Conservation (phyloP, 2,113 vertebrate genomes). For the Tympanuchus pallidicinctus region DNA sequence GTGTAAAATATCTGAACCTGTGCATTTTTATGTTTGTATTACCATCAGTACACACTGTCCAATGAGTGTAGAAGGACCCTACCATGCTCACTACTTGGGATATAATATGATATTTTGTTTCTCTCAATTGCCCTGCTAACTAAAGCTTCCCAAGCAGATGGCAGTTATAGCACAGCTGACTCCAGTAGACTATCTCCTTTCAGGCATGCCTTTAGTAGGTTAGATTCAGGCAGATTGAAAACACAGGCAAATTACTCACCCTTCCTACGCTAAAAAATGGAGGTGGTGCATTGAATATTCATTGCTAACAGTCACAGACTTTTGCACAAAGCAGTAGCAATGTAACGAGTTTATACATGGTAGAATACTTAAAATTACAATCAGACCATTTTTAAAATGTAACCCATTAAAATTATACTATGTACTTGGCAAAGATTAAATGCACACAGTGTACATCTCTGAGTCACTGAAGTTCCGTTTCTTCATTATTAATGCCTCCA, state of each 20-base stretch:
- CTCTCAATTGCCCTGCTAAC: neutral
- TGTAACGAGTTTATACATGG: neutral
- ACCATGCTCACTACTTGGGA: accelerated
- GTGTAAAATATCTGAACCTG: neutral
- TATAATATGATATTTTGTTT: neutral
- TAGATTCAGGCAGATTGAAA: neutral
- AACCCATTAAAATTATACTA: constrained; percentile 13
- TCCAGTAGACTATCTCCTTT: neutral
- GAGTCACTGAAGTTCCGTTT: neutral
- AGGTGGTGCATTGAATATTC: neutral
- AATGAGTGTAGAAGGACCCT: neutral
- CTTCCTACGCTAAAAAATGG: neutral
- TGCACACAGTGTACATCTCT: neutral
- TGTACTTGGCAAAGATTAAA: constrained; percentile 1
- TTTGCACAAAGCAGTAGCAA: neutral
- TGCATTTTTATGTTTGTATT: neutral
- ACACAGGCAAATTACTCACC: neutral
- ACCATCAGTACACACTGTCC: neutral
- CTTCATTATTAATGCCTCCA: neutral
- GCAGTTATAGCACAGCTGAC: neutral
- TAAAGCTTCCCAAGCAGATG: neutral
- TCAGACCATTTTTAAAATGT: neutral
- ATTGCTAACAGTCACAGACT: constrained; percentile 1
- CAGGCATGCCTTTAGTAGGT: neutral
- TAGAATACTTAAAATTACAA: constrained; percentile 11